Evolutionary conservation across 2,797 vertebrate genomes (phyloP).

Genomic region (Diplodus puntazzo): DNA sequence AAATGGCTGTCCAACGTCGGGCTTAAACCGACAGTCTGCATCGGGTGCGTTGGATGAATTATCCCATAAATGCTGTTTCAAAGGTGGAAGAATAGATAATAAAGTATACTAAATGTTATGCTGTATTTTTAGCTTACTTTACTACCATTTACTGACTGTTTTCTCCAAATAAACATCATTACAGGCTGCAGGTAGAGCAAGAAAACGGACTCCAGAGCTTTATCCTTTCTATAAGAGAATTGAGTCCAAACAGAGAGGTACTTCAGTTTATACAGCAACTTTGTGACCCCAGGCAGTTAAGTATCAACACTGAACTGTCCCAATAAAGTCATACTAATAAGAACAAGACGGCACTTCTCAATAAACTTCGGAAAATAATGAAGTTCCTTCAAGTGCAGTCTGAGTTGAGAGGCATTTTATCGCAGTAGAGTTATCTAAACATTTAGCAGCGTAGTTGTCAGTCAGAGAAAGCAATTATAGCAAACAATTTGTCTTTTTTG

Average conservation of each 20-base stretch:
- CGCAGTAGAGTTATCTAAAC: not conserved
- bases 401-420: not conserved
- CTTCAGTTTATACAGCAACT: not conserved
- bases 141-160: not conserved
- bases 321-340: not conserved
- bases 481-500: not conserved
- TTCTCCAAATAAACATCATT: not conserved
- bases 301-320: slow-evolving; percentile 22
- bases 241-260: not conserved
- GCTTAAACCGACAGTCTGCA: too few relatives aligned
- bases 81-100: not conserved
- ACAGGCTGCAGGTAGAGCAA: not conserved
- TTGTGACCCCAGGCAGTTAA: not conserved
- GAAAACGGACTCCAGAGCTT: not conserved
- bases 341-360: not conserved
- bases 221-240: not conserved
- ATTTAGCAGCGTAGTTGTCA: not conserved
- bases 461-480: not conserved
- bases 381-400: not conserved
- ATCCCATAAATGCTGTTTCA: too few relatives aligned
- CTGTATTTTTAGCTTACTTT: not conserved
- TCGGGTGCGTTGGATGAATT: too few relatives aligned
- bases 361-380: slow-evolving; percentile 19
- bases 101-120: not conserved
- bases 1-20: too few relatives aligned